These are phyloP conservation scores for Bembecia ichneumoniformis DNA, from an alignment of 2,888 invertebrate genomes.

Conservation along the genomic window DNA sequence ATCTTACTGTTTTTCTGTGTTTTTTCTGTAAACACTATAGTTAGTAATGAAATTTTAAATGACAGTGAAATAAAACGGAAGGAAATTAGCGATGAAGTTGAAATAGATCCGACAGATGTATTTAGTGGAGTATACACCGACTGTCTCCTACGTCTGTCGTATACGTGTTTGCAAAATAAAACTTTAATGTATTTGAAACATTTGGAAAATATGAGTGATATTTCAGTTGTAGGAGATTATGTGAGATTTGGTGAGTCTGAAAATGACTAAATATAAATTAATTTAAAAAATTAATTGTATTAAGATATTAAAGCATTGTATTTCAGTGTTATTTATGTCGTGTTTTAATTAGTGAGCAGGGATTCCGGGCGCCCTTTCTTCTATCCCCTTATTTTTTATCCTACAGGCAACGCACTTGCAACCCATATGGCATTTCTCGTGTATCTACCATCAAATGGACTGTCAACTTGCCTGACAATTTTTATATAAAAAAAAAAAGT, in stretches of 20 bases:
- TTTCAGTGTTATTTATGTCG: no score
- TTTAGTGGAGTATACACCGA: slow-evolving; percentile 68
- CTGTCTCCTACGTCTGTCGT: slow-evolving; percentile 70
- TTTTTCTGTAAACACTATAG: slow-evolving; percentile 17
- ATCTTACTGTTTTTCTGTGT: slow-evolving; percentile 14
- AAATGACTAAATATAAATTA: no score
- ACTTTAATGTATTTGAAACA: slow-evolving; percentile 70
- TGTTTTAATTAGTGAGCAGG: no score
- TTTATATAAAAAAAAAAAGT: no score
- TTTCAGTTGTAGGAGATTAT: slow-evolving; percentile 68
- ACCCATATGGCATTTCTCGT: no score
- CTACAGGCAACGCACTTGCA: no score
- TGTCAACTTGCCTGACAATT: no score
- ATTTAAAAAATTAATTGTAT: no score
- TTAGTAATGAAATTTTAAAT: slow-evolving; percentile 9
- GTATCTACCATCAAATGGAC: no score
- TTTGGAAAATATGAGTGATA: slow-evolving; percentile 64
- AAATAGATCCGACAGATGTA: slow-evolving; percentile 32
- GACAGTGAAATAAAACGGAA: slow-evolving; percentile 4
- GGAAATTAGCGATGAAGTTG: not conserved
- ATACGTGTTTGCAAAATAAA: slow-evolving; percentile 71
- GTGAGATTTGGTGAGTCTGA: slow-evolving; percentile 63
- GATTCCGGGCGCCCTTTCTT: no score
- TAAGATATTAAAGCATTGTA: no score
- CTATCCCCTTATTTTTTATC: no score